Conservation (phyloP, 2,113 vertebrate species). For the Myotis brandtii region DNA sequence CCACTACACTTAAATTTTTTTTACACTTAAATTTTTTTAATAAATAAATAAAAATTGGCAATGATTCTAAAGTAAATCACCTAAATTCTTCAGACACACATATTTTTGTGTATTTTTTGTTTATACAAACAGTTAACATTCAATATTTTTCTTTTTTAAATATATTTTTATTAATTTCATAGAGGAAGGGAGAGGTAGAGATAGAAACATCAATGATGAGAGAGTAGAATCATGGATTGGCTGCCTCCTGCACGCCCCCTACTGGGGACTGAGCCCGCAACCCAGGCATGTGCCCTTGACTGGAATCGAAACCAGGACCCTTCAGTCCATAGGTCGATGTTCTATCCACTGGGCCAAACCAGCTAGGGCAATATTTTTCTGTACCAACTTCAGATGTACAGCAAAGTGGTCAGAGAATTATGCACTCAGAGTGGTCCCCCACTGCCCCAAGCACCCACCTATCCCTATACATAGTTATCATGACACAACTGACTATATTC, state of each 20-base stretch:
- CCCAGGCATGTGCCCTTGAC: too few relatives aligned
- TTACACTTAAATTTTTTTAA: neutral
- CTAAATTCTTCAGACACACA: constrained; percentile 28
- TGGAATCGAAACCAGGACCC: too few relatives aligned
- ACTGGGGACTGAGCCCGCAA: too few relatives aligned
- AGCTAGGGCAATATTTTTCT: neutral
- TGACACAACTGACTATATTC: neutral
- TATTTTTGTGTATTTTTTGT: neutral
- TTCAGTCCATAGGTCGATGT: too few relatives aligned
- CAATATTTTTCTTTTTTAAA: neutral
- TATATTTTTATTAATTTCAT: too few relatives aligned
- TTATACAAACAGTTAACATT: neutral
- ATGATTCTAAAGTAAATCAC: neutral
- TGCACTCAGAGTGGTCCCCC: neutral
- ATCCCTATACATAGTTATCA: neutral
- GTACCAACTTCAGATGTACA: neutral
- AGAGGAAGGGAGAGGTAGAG: too few relatives aligned
- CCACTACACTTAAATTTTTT: neutral
- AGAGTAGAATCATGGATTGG: too few relatives aligned
- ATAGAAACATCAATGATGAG: too few relatives aligned
- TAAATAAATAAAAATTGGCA: neutral
- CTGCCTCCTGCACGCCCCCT: too few relatives aligned
- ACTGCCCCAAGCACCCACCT: neutral
- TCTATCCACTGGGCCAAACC: too few relatives aligned
- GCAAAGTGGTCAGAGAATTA: neutral